Percentiles rank a stretch among this genome's conserved stretches.
Evolutionary conservation across 2,113 vertebrate genomes (phyloP).

Genomic region (Channa argus): DNA sequence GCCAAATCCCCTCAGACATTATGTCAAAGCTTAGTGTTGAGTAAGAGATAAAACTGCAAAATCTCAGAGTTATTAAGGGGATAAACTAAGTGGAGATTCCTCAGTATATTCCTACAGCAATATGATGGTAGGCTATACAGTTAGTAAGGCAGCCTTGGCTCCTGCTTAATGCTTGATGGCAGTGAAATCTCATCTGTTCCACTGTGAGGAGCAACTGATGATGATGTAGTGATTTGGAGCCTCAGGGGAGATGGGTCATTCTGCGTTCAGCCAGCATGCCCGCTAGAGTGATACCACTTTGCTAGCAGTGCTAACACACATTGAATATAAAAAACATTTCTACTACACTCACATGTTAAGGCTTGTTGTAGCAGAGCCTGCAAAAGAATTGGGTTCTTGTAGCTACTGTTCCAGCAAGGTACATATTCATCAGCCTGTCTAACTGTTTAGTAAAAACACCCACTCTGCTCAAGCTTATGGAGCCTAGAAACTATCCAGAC

Average conservation of each 20-base stretch:
- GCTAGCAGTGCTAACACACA: conserved; percentile 42
- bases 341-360: conserved; percentile 52
- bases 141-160: conserved; percentile 66
- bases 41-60: conserved; percentile 7
- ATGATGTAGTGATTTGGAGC: conserved; percentile 78
- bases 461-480: conserved; percentile 16
- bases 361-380: conserved; percentile 49
- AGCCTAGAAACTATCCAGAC: conserved; percentile 30
- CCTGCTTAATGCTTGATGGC: conserved; percentile 57
- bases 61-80: conserved; percentile 3
- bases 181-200: conserved; percentile 78
- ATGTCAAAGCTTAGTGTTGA: conserved; percentile 16
- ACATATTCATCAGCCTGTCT: conserved; percentile 32
- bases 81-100: conserved; percentile 31
- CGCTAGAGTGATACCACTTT: conserved; percentile 53
- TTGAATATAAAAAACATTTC: conserved; percentile 40
- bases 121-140: conserved; percentile 58
- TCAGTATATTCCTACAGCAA: conserved; percentile 47
- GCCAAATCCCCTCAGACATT: conserved; percentile 11
- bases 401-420: conserved; percentile 49
- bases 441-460: conserved; percentile 33
- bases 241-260: conserved; percentile 77
- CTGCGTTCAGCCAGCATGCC: conserved; percentile 75
- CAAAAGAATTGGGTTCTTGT: conserved; percentile 23
- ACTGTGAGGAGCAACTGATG: conserved; percentile 72